Conservation (phyloP, 1,140 invertebrate genomes). For the Eubasilissa regina region DNA sequence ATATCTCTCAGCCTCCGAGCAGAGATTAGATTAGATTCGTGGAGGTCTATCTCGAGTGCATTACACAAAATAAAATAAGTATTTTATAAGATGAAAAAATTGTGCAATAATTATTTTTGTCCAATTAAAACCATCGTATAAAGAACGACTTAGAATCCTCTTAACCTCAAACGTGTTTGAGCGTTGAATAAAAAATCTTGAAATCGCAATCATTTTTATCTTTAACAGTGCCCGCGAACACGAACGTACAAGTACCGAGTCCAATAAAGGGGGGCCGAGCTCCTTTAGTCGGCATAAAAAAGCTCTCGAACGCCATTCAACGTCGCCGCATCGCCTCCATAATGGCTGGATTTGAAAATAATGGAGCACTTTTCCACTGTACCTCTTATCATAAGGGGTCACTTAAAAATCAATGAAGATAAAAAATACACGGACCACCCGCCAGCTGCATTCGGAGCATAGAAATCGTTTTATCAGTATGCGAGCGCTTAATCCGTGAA, state of each 20-base stretch:
- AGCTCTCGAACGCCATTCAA: slow-evolving; percentile 6
- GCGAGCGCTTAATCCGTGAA: background rate
- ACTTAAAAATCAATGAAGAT: slow-evolving; percentile 59
- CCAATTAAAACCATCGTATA: too few species aligned
- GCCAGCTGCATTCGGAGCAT: slow-evolving; percentile 42
- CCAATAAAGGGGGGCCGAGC: slow-evolving; percentile 18
- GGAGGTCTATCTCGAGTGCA: too few species aligned
- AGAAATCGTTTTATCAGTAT: slow-evolving; percentile 18
- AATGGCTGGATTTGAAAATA: slow-evolving; percentile 56
- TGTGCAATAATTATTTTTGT: too few species aligned
- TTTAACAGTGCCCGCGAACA: background rate
- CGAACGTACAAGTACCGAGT: slow-evolving; percentile 21
- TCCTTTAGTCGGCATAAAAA: slow-evolving; percentile 31
- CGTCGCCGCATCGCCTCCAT: slow-evolving; percentile 9
- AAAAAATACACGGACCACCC: slow-evolving; percentile 59
- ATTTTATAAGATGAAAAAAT: too few species aligned
- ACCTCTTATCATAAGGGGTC: slow-evolving; percentile 58
- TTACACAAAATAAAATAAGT: too few species aligned
- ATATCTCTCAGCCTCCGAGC: too few species aligned
- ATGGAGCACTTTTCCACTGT: slow-evolving; percentile 55
- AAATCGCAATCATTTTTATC: slow-evolving; percentile 30
- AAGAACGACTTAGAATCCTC: background rate
- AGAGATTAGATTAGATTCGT: too few species aligned
- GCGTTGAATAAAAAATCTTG: slow-evolving; percentile 9
- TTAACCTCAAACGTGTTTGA: slow-evolving; percentile 3